phyloP scores from a whole-genome alignment of 2,113 vertebrate genomes.

The Centropus bengalensis region DNA sequence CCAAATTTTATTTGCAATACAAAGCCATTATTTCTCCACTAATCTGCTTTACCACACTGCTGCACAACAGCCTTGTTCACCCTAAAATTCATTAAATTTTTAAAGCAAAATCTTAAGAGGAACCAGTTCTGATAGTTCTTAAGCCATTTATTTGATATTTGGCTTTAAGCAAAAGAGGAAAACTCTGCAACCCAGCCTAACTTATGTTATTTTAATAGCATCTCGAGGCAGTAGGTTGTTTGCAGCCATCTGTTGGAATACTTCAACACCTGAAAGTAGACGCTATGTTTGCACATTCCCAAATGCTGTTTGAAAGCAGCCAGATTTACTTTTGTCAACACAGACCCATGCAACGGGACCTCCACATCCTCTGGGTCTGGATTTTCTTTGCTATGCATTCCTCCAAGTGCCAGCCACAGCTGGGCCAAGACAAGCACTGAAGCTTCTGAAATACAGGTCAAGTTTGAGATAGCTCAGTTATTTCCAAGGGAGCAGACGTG shows the following conservation, averaged over 20 bases:
- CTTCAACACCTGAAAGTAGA: not conserved
- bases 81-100: not conserved
- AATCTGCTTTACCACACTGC: not conserved
- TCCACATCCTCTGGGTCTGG: not conserved
- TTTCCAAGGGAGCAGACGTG: not conserved
- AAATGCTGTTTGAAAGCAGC: not conserved
- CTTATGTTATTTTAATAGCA: not conserved
- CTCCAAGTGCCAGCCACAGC: not conserved
- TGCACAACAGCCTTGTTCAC: not conserved
- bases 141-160: not conserved
- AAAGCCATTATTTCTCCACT: not conserved
- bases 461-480: not conserved
- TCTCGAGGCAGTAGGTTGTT: not conserved
- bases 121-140: not conserved
- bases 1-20: not conserved
- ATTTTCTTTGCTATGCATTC: not conserved
- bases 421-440: accelerated
- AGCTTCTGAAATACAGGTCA: not conserved
- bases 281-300: not conserved
- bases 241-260: not conserved
- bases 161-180: not conserved
- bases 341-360: not conserved
- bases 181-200: not conserved
- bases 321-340: not conserved
- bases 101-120: not conserved